Evolutionary conservation across 37 sponge, comb jelly and placozoan species (phyloP), one percentile per base, ranked within the genome.

Genomic region (Agelas oroides): DNA sequence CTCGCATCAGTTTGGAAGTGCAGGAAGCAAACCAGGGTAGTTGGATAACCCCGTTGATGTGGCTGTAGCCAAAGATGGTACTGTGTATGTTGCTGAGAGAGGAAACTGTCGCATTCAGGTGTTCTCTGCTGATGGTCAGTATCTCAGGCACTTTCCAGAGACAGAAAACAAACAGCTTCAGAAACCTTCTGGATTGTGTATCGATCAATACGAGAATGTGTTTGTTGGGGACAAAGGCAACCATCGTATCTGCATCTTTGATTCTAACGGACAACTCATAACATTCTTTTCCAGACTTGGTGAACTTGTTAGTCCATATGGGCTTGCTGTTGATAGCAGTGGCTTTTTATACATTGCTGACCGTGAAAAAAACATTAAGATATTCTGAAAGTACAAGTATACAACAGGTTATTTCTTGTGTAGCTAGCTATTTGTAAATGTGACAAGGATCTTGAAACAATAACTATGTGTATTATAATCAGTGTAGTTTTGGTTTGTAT

Each of bases 211-310:
- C 5, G 64, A 62, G 40, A 70, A 40, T 18, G 74, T 73, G 19
- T 59, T 73, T 8, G 74, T 83, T 23, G n/a, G n/a, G n/a, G n/a
- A n/a, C n/a, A 15, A 35, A 33, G 31, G 37, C 62, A 83, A 83
- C 52, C 71, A 59, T 36, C 31, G 74, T 35, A 60, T 83, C 31
- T 63, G 58, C 31, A 40, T 83, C 14, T 83, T 83, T 53, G 11
- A 35, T 34, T 14, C 31, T 21, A 53, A 83, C 5, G 84, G 64
- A 53, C 15, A 31, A 17, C 72, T 59, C 37, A 36, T 69, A 21
- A 34, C 70, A 20, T 73, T 25, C 1, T 41, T 73, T 53, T 46
- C 53, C 46, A 52, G 21, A 5, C 21, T 8, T 11, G 59, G 77
- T 19, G 59, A 58, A 14, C 58, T 77, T 59, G 30, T 30, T 34